Evolutionary conservation across 2,113 vertebrate species (phyloP).

Genomic region (Oryzias woworae): DNA sequence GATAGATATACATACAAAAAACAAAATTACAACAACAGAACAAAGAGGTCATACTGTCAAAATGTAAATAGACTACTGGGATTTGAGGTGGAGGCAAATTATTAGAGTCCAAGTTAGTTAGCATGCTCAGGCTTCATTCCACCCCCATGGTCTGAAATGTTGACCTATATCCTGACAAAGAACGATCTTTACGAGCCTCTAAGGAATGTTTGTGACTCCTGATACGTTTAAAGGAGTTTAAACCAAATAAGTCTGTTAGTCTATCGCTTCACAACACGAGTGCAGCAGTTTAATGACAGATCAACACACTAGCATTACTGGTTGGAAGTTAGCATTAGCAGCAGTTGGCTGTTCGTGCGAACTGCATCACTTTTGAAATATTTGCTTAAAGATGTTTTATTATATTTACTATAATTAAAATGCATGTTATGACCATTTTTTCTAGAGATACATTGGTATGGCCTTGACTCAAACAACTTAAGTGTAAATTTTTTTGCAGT

Average conservation of each 20-base stretch:
- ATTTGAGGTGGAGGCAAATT: neutral
- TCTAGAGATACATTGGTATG: no score
- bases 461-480: no score
- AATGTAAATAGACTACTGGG: neutral
- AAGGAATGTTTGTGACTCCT: no score
- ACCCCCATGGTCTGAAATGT: neutral
- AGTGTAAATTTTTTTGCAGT: no score
- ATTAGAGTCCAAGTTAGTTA: neutral
- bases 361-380: no score
- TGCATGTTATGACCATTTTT: no score
- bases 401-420: no score
- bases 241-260: neutral
- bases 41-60: neutral
- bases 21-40: neutral
- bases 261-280: neutral
- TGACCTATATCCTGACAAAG: neutral
- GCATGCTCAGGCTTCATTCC: neutral
- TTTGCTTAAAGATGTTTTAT: no score
- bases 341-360: neutral
- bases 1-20: neutral
- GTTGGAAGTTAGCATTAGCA: neutral
- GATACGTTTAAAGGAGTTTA: no score
- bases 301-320: neutral
- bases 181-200: no score
- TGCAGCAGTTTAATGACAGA: neutral